Evolutionary conservation across 2,113 vertebrate species (phyloP), one percentile per base, ranked within the genome.

Genomic region (Elachura formosa): DNA sequence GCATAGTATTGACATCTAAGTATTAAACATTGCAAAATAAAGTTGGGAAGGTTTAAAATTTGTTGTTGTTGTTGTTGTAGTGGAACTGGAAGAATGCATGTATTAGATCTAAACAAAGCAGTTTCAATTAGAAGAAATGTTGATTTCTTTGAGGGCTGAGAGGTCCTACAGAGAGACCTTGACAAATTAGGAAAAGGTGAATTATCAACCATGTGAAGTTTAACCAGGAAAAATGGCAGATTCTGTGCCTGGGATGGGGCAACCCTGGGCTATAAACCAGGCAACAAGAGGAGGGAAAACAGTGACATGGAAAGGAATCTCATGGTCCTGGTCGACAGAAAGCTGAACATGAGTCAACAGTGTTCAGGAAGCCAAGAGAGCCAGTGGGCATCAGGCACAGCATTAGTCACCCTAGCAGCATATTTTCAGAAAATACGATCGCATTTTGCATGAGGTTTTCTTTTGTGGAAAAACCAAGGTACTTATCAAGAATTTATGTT

Each of bases 61-160:
- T 76, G 2, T 0, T 10, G 22, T 69, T 71, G 77, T 71, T 36
- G n/a, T 84, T n/a, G 6, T 69, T 49, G 36, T 76, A 54, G 7
- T 17, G 12, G 2, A 5, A 23, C 3, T 49, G 4, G 12, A 75
- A 48, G 1, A 69, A 31, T 21, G 5, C 21, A 38, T 55, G 6
- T 28, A 29, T 58, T 66, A n/a, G 17, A 33, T 55, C 3, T 48
- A 89, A 49, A 34, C 11, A 74, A 71, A 78, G 5, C 6, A 56
- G 7, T 31, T 84, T 84, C 0, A 49, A 43, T 82, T 58, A 49
- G 21, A 81, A 61, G 7, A 69, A 80, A 51, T 11, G 4, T 51
- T 0, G 0, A 5, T 31, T 64, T 22, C 12, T 7, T 73, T 0
- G 0, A 38, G 45, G 6, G 5, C 23, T 38, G 18, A 13, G 22